Evolutionary conservation across 1,140 invertebrate genomes (phyloP), one percentile per base, ranked within the genome.

Genomic region (Branchinecta lindahli): DNA sequence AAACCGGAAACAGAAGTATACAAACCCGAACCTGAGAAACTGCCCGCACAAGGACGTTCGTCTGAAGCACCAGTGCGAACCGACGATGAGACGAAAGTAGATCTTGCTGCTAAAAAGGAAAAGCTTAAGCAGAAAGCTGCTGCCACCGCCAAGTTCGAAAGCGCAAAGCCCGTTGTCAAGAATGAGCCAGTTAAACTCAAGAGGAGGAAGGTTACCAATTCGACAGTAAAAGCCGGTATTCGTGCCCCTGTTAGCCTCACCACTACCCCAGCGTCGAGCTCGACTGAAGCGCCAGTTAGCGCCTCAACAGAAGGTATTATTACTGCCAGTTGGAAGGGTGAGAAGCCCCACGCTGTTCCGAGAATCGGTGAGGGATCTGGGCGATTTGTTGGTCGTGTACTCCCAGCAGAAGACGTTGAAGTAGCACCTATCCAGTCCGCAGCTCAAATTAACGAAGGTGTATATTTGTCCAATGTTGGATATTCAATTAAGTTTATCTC

Each of bases 301-400:
- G 18, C 12, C 18, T 15, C 12, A 1, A 20, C 12, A 20, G 52
- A 61, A 15, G 18, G 18, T 61, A 61, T 61, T 61, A 20, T 61
- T 15, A 61, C 52, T 12, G 52, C 18, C 12, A 20, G 12, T 12
- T 61, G 52, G 52, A 61, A 61, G 18, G 18, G 52, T 15, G 52
- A 61, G 12, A 61, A 61, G 52, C 52, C 52, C 18, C 15, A 46
- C 68, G 68, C 68, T 46, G 12, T 69, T 0, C 46, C 68, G 10
- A 70, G 66, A 70, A 18, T 69, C 44, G 71, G 71, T 18, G 46
- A 65, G 67, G 71, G 71, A 44, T 52, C 68, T 45, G 71, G 71
- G 6, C 68, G 71, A 18, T 72, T 66, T 67, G 65, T 72, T 15
- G 71, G 71, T 61, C 68, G 68, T 10, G 71, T 72, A 44, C 68